Base-by-base conservation (phyloP, 2,888 invertebrate species). In the Melolontha melolontha region DNA sequence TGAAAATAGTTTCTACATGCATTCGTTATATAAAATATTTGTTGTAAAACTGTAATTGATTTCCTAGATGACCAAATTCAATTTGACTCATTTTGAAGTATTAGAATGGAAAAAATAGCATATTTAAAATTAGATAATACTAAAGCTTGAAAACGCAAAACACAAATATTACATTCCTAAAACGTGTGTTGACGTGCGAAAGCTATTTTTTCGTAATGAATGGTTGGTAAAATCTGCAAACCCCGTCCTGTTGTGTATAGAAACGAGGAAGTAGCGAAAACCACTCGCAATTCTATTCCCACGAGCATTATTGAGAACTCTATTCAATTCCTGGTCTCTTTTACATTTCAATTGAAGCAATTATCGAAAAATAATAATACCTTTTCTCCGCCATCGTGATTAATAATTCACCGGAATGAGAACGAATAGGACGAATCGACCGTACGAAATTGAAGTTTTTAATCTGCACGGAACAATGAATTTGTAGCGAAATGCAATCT, bases 401-500 rank as follows among this genome's bases (percentile, higher is more conserved):
- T 55, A 55, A 55, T 55, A 55, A 55, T 55, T 41, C 41, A 10
- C 7, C n/a, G 17, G n/a, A 22, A 12, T 11, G 4, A 8, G 16
- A 34, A n/a, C 54, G 55, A 65, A 65, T 42, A 34, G 64, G 44
- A 54, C 49, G 63, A 68, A 68, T 64, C 64, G 55, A 55, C 34
- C 64, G 68, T 17, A 42, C 55, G 54, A 62, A 68, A 68, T 64
- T 52, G 68, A 44, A 68, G 68, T 68, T 68, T 68, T 68, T 68
- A 68, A 68, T 68, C 68, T 64, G 64, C 29, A 22, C 64, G 44
- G 64, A 68, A 68, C 64, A 68, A 64, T 64, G 68, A 64, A 68
- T 64, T 64, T 54, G 68, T 49, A 63, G 52, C 55, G 63, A 67
- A 71, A 70, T 71, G 71, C 70, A 72, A 70, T 72, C 70, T 66